Evolutionary conservation across 2,888 invertebrate species (phyloP), one percentile per base, ranked within the genome.

Genomic region (Blomia tropicalis): DNA sequence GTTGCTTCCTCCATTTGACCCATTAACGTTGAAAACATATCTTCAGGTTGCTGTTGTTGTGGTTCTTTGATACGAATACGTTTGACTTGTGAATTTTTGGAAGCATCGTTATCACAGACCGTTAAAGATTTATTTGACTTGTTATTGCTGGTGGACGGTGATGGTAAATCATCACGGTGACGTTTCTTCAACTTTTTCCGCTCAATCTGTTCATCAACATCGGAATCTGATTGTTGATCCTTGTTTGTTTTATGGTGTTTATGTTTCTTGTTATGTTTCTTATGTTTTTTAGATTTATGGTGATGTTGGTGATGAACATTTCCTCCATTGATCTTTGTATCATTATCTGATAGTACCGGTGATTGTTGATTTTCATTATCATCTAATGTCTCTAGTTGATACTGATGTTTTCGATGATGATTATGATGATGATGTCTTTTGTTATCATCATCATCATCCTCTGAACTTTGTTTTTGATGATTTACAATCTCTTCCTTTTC

Each of bases 1-100:
- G n/a, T n/a, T n/a, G n/a, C n/a, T n/a, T n/a, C n/a, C n/a, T 22
- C 51, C 22, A n/a, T 11, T n/a, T 7, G 7, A 22, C 27, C 51
- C 51, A 47, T 14, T n/a, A 47, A 11, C 51, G n/a, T 47, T 11
- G 7, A 7, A 36, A 36, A 36, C 36, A 36, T 7, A 36, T 36
- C 36, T 17, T 36, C 36, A 7, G 7, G 36, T 36, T 36, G 36
- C 17, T 36, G 36, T 36, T 7, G 36, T 36, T 7, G 36, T 36
- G 51, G 51, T 27, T 47, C 51, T n/a, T 47, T 47, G 51, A 47
- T 47, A 27, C 51, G 51, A 19, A 47, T 22, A 7, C 51, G 7
- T 19, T 47, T 47, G 7, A 47, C 51, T n/a, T 22, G 27, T 11
- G 7, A 19, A 47, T 22, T 7, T 47, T 36, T 36, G 36, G 36